These are phyloP conservation scores for Martes martes DNA, from an alignment of 2,113 vertebrate genomes.

Conservation along the genomic window DNA sequence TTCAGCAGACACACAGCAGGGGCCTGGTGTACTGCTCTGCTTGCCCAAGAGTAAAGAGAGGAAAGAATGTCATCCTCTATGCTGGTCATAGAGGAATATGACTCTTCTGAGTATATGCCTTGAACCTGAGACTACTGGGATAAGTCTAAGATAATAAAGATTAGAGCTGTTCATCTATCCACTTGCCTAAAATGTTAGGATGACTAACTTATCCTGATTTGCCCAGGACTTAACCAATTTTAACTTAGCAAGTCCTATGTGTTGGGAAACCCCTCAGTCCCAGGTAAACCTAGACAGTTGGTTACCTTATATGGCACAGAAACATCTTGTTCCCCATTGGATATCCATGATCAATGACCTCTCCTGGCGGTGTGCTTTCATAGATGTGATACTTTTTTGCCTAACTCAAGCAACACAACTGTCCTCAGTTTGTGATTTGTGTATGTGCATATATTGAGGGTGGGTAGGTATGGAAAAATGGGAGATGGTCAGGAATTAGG, in stretches of 20 bases:
- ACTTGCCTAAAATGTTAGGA: not conserved
- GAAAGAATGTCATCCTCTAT: not conserved
- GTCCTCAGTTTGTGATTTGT: not conserved
- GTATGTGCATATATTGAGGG: not conserved
- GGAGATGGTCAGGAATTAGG: not conserved
- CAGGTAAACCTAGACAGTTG: not conserved
- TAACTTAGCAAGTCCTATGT: not conserved
- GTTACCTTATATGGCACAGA: not conserved
- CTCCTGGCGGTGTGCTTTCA: not conserved
- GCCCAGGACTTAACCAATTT: not conserved
- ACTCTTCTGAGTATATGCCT: not conserved
- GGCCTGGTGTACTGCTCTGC: not conserved
- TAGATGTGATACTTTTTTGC: not conserved
- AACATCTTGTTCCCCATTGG: not conserved
- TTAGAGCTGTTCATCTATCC: not conserved
- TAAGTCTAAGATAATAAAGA: not conserved
- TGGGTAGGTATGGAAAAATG: not conserved
- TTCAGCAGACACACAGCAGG: not conserved
- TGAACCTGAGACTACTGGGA: not conserved
- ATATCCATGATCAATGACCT: not conserved
- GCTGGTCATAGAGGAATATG: not conserved
- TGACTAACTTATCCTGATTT: not conserved
- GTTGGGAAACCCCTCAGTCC: not conserved
- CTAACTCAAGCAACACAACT: not conserved
- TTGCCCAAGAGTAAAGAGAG: not conserved